Percentiles rank a stretch among this genome's conserved stretches.
Conservation (phyloP, 2,888 invertebrate genomes). For the Troides aeacus region DNA sequence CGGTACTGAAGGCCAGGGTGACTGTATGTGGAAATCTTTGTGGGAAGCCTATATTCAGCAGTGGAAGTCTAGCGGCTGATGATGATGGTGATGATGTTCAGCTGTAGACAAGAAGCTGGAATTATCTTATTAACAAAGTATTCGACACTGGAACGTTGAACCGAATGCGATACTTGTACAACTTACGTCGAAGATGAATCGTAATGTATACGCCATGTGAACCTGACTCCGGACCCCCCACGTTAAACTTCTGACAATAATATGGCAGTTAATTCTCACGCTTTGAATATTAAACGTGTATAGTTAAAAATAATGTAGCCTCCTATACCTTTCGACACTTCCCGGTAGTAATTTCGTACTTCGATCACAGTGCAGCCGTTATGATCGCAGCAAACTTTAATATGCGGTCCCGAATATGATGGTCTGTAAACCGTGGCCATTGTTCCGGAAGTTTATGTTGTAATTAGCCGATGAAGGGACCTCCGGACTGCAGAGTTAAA, state of each 20-base stretch:
- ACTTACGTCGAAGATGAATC: too few species aligned
- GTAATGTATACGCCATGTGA: too few species aligned
- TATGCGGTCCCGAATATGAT: conserved; percentile 3
- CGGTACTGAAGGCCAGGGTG: too few species aligned
- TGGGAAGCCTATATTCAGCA: too few species aligned
- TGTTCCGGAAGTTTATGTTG: neutral
- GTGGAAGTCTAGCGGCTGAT: too few species aligned
- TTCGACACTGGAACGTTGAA: too few species aligned
- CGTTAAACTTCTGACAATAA: neutral
- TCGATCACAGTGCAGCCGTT: conserved; percentile 38
- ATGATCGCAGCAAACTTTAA: conserved; percentile 34
- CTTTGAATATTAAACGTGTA: conserved; percentile 11
- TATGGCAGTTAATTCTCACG: conserved; percentile 12
- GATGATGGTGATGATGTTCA: too few species aligned
- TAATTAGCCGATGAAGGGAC: neutral
- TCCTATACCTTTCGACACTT: conserved; percentile 41
- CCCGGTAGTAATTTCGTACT: conserved; percentile 52
- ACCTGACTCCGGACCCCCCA: neutral
- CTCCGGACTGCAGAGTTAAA: neutral
- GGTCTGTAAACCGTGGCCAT: conserved; percentile 25
- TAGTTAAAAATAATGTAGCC: conserved; percentile 26
- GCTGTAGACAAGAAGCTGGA: too few species aligned
- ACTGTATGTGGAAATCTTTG: too few species aligned
- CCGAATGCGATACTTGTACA: too few species aligned
- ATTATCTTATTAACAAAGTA: too few species aligned